These are phyloP conservation scores for Garra rufa DNA, from an alignment of 2,113 vertebrate species.

Conservation along the genomic window DNA sequence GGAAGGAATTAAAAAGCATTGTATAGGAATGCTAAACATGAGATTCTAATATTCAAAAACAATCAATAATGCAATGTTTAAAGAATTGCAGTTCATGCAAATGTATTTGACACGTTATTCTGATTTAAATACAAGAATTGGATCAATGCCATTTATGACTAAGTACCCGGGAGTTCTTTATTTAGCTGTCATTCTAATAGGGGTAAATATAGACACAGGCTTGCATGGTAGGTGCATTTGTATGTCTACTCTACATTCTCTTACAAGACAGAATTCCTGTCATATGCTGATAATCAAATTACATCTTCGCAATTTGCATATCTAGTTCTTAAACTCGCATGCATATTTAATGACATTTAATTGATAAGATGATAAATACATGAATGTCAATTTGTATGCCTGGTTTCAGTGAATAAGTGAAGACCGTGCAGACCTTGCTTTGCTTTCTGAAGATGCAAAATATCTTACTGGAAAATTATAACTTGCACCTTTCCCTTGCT, in stretches of 20 bases:
- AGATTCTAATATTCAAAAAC: not conserved
- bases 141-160: constrained; percentile 27
- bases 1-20: not conserved
- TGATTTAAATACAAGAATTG: constrained; percentile 10
- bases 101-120: constrained; percentile 6
- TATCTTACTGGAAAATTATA: not conserved
- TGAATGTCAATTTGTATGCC: not conserved
- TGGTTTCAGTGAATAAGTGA: not conserved
- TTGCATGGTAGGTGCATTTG: not conserved
- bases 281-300: not conserved
- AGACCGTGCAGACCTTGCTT: not conserved
- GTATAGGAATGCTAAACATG: not conserved
- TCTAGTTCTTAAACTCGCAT: not conserved
- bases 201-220: constrained; percentile 39
- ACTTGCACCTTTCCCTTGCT: not conserved
- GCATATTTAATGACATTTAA: not conserved
- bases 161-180: constrained; percentile 23
- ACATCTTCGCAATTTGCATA: not conserved
- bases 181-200: constrained; percentile 40
- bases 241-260: constrained; percentile 15
- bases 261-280: not conserved
- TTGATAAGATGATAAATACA: too few relatives aligned
- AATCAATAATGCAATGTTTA: not conserved
- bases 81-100: not conserved
- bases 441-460: not conserved